Conservation (phyloP, 2,888 invertebrate genomes). For the Brachyptera risi region DNA sequence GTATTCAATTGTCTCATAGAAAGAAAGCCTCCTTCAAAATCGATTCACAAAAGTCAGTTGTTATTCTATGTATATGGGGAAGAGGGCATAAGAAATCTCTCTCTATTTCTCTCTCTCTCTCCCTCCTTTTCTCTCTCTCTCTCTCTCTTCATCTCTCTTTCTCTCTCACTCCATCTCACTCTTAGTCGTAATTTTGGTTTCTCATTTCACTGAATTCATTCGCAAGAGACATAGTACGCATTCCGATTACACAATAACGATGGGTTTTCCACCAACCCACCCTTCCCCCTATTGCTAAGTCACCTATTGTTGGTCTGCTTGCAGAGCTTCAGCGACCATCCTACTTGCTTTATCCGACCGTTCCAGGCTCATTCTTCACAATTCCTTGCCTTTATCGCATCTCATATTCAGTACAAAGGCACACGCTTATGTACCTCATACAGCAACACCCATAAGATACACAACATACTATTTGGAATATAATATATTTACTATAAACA, state of each 20-base stretch:
- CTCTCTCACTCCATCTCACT: background rate
- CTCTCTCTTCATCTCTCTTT: background rate
- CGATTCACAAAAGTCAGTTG: too few species aligned
- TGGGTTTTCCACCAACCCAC: too few species aligned
- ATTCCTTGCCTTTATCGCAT: slow-evolving; percentile 3
- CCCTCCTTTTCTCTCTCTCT: background rate
- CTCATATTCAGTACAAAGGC: slow-evolving; percentile 3
- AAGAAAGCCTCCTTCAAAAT: too few species aligned
- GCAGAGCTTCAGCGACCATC: background rate
- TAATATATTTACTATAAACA: too few species aligned
- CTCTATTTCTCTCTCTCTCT: background rate
- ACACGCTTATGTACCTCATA: too few species aligned
- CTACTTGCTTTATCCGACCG: background rate
- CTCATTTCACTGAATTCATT: slow-evolving; percentile 3
- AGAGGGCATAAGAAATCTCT: background rate
- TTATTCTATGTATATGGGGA: background rate
- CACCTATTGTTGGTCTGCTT: slow-evolving; percentile 9
- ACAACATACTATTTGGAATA: too few species aligned
- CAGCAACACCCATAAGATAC: too few species aligned
- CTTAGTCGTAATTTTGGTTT: slow-evolving; percentile 16
- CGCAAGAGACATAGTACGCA: slow-evolving; percentile 11
- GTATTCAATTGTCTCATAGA: too few species aligned
- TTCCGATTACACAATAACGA: slow-evolving; percentile 19
- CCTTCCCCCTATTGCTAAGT: slow-evolving; percentile 11
- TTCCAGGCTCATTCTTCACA: slow-evolving; percentile 8